Base-by-base conservation (phyloP, 1,140 invertebrate species). In the Brachionus calyciflorus region DNA sequence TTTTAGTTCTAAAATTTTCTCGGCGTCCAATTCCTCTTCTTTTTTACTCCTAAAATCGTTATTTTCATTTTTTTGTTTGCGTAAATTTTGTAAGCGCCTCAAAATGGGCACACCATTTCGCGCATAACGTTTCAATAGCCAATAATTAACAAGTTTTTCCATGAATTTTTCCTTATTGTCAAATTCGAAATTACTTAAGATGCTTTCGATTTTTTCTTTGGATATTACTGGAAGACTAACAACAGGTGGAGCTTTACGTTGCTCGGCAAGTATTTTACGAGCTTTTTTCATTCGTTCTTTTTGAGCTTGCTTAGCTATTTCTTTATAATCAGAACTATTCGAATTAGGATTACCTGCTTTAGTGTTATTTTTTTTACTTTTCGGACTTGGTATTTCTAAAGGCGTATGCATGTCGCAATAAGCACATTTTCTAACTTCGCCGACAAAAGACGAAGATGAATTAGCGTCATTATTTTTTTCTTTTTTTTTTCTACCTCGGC, bases 351-450 rank as follows among this genome's bases (percentile, higher is more conserved):
- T 19, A 37, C 33, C 17, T 5, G 17, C 9, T 49, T 70, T n/a
- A 6, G 33, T 49, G 19, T 48, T 6, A 0, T 40, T 30, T 17
- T 65, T 65, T 7, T 37, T n/a, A 44, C 17, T 65, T 10, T 37
- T 65, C 19, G 60, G 41, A 49, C 49, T 69, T 3, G 48, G 57
- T 9, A 26, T 44, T 78, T 84, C 81, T 4, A 82, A 86, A 0
- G 94, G 94, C 0, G 93, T 92, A 83, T 98, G 95, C 4, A 91
- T 88, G 84, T 97, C 93, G 84, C 96, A 98, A 82, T 91, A 98
- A 12, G 95, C 95, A 78, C 92, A 94, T 84, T 98, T 98, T 79
- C 94, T 90, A 0, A 98, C 93, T 7, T 78, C 91, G 89, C 28
- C 46, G 14, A 55, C 37, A 1, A 26, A 12, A 14, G 37, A 57